Conservation (phyloP, 2,888 invertebrate species). For the Synergus japonicus region DNA sequence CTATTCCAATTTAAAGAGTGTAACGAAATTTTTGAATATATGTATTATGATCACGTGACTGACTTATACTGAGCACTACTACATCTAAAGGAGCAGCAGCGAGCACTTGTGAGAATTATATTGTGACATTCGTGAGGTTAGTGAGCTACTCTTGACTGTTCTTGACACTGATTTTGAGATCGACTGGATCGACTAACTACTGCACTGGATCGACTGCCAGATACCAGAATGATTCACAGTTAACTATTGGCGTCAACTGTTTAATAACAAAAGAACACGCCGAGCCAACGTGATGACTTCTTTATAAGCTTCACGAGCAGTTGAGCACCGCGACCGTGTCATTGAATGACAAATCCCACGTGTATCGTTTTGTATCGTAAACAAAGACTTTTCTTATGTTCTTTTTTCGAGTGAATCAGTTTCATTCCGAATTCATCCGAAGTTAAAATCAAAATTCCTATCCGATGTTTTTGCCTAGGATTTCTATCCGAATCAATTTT, state of each 20-base stretch:
- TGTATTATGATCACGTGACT: neutral
- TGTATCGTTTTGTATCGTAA: neutral
- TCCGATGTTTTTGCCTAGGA: no score
- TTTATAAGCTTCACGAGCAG: neutral
- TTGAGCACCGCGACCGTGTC: neutral
- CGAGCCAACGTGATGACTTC: neutral
- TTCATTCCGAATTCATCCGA: no score
- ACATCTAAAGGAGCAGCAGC: neutral
- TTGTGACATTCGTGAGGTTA: neutral
- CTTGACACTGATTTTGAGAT: constrained; percentile 9
- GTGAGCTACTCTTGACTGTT: neutral
- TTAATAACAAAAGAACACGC: constrained; percentile 6
- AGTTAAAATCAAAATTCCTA: no score
- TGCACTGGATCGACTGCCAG: neutral
- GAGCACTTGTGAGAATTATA: neutral
- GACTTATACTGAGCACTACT: neutral
- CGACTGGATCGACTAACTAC: neutral
- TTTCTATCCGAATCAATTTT: no score
- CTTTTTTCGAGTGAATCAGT: neutral
- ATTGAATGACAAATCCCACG: neutral
- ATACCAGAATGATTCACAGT: constrained; percentile 1
- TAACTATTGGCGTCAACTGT: neutral
- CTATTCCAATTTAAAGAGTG: neutral
- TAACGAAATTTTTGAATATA: neutral
- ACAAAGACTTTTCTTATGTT: neutral